Evolutionary conservation across 2,888 invertebrate species (phyloP), one percentile per base, ranked within the genome.

Genomic region (Yponomeuta plumbellus): DNA sequence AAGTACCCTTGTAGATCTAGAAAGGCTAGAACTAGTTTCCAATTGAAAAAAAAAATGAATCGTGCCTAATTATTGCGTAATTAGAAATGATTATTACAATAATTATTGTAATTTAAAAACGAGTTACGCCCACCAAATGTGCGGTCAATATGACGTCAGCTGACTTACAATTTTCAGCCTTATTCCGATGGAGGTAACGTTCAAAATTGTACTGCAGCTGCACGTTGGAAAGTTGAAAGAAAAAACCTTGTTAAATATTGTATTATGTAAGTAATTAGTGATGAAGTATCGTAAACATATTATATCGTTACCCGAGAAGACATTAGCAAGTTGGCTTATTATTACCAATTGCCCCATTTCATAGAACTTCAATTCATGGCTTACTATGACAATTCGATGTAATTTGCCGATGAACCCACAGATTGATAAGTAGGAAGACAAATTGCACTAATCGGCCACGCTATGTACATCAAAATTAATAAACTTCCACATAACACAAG

Each of bases 21-120:
- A 81, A 81, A 80, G 44, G 88, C 89, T 89, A 90, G 89, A 80
- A 75, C 71, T 88, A 87, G 86, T 80, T 77, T 80, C 79, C 77
- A 75, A 17, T 17, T 52, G 44, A 52, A 52, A 52, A 52, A 39
- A 78, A 73, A 86, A 80, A 83, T 86, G 86, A 88, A 86, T 86
- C 81, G 90, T 91, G 90, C 90, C 90, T 91, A 83, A 84, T 84
- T 77, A 82, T 83, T 71, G 80, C 70, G 73, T 76, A 71, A 72
- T 72, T 68, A 73, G 69, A 75, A 75, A 75, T 56, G 61, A 67
- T 34, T 34, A 34, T 34, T 34, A 34, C 34, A 34, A n/a, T 70
- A 70, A 67, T 61, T 59, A 59, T 39, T 62, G 23, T 62, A 62
- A 21, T 39, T 26, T 11, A n/a, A n/a, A 56, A 52, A 52, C 44